Base-by-base conservation (phyloP, 2,888 invertebrate species). In the Endomychus coccineus region DNA sequence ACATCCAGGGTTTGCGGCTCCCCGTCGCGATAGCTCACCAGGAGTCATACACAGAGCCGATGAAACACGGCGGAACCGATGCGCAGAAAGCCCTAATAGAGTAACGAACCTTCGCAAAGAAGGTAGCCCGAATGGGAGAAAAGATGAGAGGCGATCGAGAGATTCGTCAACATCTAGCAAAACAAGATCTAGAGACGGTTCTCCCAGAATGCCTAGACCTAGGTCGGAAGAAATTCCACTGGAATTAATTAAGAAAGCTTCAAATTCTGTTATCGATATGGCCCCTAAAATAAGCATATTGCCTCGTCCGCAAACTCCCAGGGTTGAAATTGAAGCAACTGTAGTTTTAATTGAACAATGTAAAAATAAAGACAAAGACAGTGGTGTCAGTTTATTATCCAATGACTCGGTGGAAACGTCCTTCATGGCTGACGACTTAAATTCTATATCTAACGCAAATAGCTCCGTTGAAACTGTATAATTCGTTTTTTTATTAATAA, bases 181-280 rank as follows among this genome's bases (percentile, higher is more conserved):
- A 28, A 52, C 46, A 22, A 71, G 75, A 2, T 84, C 84, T 0
- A 69, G 85, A 4, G 84, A 85, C 13, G 73, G 73, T 10, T 86
- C 85, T n/a, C 80, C 80, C 1, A 70, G 76, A 42, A 70, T 77
- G 67, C 82, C 83, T 1, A 69, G 86, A 22, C 79, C 85, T 1
- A 71, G 83, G 39, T 83, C 80, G 14, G 81, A 86, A 55, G 86
- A 87, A 51, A 88, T 88, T 27, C 87, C 87, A 0, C 61, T 88
- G 24, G 87, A 86, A 54, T 78, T 86, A 44, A 84, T 88, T 54
- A 77, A 77, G 44, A 72, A 74, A 42, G 71, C 72, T 3, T 67
- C 74, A 1, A 69, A 68, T 28, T 66, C 70, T 14, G 63, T 70
- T 42, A 68, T 69, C 4, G 69, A 64, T 42, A 56, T 62, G 52